A percentile compares a stretch with the other conserved stretches of the same genome.
phyloP scores from a whole-genome alignment of 1,140 invertebrate genomes.

The Tenebrio molitor region DNA sequence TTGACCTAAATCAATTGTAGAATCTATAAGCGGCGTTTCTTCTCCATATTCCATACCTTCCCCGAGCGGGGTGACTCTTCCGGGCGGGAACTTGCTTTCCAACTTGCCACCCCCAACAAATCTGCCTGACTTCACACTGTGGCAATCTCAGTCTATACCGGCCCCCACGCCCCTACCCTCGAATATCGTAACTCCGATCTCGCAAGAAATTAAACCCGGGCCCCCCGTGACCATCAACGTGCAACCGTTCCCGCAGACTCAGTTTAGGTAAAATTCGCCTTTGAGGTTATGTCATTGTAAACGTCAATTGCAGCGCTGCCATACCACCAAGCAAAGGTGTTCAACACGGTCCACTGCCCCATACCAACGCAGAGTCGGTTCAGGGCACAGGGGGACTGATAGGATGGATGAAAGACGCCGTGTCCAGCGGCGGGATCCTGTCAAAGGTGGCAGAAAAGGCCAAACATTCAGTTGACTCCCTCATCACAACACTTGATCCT shows the following conservation, averaged over 20 bases:
- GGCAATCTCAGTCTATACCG: constrained; percentile 50
- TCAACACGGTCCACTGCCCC: constrained; percentile 66
- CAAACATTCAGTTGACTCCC: constrained; percentile 79
- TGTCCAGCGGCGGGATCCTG: constrained; percentile 67
- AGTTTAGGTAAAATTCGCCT: constrained; percentile 58
- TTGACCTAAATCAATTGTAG: constrained; percentile 47
- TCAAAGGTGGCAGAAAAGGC: constrained; percentile 83
- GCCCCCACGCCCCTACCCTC: constrained; percentile 53
- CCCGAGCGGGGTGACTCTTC: constrained; percentile 55
- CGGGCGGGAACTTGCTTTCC: constrained; percentile 70
- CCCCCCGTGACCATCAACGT: constrained; percentile 45
- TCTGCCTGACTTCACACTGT: constrained; percentile 70
- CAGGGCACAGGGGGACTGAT: constrained; percentile 69
- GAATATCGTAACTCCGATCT: constrained; percentile 4
- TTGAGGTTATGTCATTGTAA: constrained; percentile 1
- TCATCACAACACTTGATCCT: constrained; percentile 91
- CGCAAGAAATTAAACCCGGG: background rate
- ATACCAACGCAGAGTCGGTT: constrained; percentile 63
- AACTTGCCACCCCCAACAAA: constrained; percentile 72
- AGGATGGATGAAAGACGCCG: constrained; percentile 73
- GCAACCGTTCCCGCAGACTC: constrained; percentile 60
- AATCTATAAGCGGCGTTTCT: constrained; percentile 59
- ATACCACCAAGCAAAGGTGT: constrained; percentile 72
- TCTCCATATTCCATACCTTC: constrained; percentile 62
- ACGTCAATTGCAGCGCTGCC: constrained; percentile 67